Conservation (phyloP, 2,888 invertebrate genomes). For the Platypus cylindrus region DNA sequence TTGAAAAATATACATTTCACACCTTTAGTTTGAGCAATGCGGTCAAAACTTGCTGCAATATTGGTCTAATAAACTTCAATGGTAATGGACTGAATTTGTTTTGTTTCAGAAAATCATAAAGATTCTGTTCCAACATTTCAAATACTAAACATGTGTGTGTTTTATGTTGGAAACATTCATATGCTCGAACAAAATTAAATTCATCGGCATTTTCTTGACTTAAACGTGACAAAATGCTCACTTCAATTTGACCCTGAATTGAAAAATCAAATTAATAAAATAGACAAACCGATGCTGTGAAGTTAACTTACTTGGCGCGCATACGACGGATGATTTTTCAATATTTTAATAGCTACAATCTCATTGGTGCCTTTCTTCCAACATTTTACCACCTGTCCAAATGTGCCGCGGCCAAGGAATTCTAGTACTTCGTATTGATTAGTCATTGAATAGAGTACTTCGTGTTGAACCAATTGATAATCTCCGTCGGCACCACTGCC, state of each 20-base stretch:
- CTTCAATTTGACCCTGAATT: conserved; percentile 89
- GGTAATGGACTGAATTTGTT: conserved; percentile 99
- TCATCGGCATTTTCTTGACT: conserved; percentile 98
- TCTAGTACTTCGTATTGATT: conserved; percentile 95
- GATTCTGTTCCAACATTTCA: conserved; percentile 99
- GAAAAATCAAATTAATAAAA: no score
- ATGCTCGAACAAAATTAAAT: conserved; percentile 99
- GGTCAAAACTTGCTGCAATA: conserved; percentile 90
- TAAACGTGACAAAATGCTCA: conserved; percentile 81
- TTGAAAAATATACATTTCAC: conserved; percentile 12
- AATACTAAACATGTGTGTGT: conserved; percentile 99
- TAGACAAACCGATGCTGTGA: no score
- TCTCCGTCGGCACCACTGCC: conserved; percentile 89
- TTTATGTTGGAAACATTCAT: conserved; percentile 99
- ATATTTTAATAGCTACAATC: conserved; percentile 99
- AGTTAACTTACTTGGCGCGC: conserved; percentile 62
- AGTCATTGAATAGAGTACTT: conserved; percentile 92
- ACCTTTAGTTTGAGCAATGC: conserved; percentile 84
- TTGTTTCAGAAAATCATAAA: conserved; percentile 99
- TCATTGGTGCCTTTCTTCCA: conserved; percentile 99
- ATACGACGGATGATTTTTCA: conserved; percentile 99
- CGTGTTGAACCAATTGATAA: conserved; percentile 97
- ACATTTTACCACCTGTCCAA: conserved; percentile 99
- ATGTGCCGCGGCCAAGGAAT: conserved; percentile 98
- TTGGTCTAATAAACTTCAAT: conserved; percentile 95